Percentiles rank a stretch among this genome's conserved stretches.
Conservation (phyloP, 2,113 vertebrate species). For the Pterocles burchelli region DNA sequence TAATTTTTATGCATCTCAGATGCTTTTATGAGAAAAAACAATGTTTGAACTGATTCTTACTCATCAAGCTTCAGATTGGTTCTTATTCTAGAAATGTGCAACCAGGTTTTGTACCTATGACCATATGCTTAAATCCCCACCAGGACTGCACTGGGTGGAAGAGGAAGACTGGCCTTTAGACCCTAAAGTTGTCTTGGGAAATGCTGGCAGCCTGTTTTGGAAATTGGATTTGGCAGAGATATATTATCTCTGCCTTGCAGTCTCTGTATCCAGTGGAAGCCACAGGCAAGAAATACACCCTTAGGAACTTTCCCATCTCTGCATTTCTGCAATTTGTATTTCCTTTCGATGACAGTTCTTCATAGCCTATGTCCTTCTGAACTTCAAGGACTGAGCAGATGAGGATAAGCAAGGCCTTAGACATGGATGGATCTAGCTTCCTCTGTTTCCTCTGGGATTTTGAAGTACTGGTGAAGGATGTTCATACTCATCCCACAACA, state of each 20-base stretch:
- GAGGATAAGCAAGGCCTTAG: background rate
- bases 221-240: background rate
- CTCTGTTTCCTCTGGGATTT: background rate
- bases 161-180: background rate
- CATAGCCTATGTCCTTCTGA: background rate
- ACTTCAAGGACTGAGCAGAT: background rate
- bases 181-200: background rate
- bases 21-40: background rate
- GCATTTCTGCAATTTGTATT: background rate
- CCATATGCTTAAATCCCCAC: background rate
- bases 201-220: background rate
- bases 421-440: background rate
- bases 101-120: background rate
- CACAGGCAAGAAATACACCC: background rate
- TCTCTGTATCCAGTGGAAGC: background rate
- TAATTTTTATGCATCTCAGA: background rate
- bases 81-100: background rate
- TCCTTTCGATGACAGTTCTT: background rate
- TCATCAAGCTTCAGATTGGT: background rate
- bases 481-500: background rate
- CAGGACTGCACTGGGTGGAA: background rate
- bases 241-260: background rate
- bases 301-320: background rate
- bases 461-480: background rate
- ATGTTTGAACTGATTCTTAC: background rate